Conservation (phyloP, 1,140 invertebrate species). For the Drosophila subobscura region DNA sequence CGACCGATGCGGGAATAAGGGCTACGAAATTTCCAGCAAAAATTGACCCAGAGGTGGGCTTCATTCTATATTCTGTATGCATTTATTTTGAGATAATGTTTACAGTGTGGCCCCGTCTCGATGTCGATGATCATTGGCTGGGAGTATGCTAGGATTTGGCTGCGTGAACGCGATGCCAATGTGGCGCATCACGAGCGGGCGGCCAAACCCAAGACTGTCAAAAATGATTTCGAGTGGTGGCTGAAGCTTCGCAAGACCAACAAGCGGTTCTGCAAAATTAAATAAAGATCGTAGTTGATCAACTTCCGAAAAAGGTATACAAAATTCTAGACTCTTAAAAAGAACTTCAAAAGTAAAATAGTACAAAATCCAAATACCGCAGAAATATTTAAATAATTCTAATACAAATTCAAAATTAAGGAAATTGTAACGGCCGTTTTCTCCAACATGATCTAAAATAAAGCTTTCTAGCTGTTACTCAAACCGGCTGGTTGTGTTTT, state of each 20-base stretch:
- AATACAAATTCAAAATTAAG: not conserved
- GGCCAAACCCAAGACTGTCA: slow-evolving; percentile 45
- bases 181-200: slow-evolving; percentile 10
- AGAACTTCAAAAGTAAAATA: not conserved
- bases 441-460: too few relatives aligned
- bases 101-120: slow-evolving; percentile 26
- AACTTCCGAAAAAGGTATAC: not conserved
- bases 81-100: not conserved
- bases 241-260: slow-evolving; percentile 50
- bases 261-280: slow-evolving; percentile 43
- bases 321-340: too few relatives aligned
- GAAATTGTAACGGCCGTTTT: not conserved
- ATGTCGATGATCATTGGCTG: slow-evolving; percentile 45
- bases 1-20: slow-evolving; percentile 36
- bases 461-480: too few relatives aligned
- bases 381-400: not conserved
- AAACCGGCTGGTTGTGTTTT: too few relatives aligned
- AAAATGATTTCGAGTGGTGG: slow-evolving; percentile 73
- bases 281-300: not conserved
- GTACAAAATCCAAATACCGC: too few relatives aligned
- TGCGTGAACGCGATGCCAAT: slow-evolving; percentile 52
- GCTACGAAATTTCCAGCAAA: slow-evolving; percentile 36
- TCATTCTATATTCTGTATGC: not conserved
- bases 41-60: slow-evolving; percentile 37
- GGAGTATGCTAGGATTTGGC: slow-evolving; percentile 70